These are phyloP conservation scores for Neosilurus mollespiculum DNA, from an alignment of 2,797 vertebrate species.

Conservation along the genomic window DNA sequence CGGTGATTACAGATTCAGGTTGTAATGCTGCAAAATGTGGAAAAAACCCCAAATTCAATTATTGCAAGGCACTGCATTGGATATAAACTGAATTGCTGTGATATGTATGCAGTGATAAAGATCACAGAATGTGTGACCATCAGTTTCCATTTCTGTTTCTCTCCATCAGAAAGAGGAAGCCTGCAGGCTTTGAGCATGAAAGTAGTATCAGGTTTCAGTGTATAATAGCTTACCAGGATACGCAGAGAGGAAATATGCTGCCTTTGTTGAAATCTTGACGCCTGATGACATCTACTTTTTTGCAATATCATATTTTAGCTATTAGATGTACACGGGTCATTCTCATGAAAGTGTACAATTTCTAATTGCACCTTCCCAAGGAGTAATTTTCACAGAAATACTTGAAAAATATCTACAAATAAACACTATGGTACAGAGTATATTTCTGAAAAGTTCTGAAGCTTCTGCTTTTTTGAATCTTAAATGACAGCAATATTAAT, in stretches of 20 bases:
- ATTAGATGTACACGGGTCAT: not conserved
- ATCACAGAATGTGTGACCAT: not conserved
- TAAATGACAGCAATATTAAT: no score
- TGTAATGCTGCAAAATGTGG: not conserved
- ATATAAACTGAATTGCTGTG: not conserved
- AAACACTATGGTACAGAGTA: no score
- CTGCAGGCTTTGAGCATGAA: constrained; percentile 19
- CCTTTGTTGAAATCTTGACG: constrained; percentile 31
- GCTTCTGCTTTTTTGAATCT: no score
- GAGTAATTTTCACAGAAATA: no score
- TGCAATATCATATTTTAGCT: not conserved
- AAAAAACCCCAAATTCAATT: not conserved
- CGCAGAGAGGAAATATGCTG: constrained; percentile 28
- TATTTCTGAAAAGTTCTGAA: no score
- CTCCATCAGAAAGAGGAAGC: constrained; percentile 38
- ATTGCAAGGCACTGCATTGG: not conserved
- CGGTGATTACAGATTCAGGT: not conserved
- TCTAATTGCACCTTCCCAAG: no score
- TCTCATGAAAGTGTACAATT: no score
- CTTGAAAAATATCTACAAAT: no score
- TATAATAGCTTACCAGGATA: constrained; percentile 16
- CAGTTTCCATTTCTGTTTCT: not conserved
- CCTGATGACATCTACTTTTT: not conserved
- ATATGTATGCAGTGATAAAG: not conserved
- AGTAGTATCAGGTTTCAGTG: constrained; percentile 40